These are phyloP conservation scores for Rhizomys pruinosus DNA, from an alignment of 2,113 vertebrate species.

Conservation along the genomic window DNA sequence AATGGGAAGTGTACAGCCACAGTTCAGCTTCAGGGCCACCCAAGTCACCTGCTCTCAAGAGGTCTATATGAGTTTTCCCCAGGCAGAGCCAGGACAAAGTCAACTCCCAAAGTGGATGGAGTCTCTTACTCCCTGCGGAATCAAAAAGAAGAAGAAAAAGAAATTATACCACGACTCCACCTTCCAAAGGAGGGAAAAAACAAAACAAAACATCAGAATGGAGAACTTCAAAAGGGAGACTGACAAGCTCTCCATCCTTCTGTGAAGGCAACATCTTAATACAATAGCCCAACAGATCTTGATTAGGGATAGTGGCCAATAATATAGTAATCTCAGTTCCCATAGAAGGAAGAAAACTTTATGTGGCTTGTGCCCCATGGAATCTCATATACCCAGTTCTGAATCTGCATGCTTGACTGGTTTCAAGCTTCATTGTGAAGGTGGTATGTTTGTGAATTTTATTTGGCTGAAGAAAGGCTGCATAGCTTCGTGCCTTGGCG, in stretches of 20 bases:
- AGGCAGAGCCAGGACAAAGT: not conserved
- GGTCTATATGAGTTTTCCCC: not conserved
- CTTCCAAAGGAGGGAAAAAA: no score
- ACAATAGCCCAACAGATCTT: not conserved
- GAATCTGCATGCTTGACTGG: constrained; percentile 92
- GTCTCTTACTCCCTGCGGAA: no score
- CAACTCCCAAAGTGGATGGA: no score
- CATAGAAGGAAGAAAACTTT: not conserved
- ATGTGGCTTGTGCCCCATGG: not conserved
- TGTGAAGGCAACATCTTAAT: not conserved
- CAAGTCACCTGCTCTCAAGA: no score
- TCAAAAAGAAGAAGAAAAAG: no score
- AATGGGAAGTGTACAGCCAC: rapidly evolving
- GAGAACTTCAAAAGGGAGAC: not conserved
- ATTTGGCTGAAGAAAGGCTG: constrained; percentile 18
- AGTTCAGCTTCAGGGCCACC: not conserved
- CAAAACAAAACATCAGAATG: no score
- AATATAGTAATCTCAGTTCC: not conserved
- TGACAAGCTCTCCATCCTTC: not conserved
- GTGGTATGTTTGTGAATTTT: constrained; percentile 49
- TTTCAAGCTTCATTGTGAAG: constrained; percentile 87
- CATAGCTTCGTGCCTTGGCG: not conserved
- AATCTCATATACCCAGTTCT: not conserved
- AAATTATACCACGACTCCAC: not conserved
- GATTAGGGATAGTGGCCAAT: not conserved